Evolutionary conservation across 1,140 invertebrate genomes (phyloP), one percentile per base, ranked within the genome.

Genomic region (Chymomyza costata): DNA sequence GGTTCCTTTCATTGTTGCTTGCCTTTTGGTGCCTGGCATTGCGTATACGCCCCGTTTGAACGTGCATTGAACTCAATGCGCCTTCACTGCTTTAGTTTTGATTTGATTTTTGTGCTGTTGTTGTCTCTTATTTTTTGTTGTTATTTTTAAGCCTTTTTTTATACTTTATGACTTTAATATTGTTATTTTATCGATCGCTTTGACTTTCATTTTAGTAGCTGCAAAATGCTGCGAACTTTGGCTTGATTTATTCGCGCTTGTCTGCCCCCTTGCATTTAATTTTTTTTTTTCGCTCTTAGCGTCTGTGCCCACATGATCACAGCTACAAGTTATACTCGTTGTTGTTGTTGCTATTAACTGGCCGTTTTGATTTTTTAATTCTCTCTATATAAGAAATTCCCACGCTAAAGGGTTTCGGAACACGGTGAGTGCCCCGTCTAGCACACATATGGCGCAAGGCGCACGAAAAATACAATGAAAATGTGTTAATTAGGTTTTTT

Each of bases 11-110:
- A 25, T 25, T 25, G 3, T 25, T 25, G 34, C 34, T 32, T 40
- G 61, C 48, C 70, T 78, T 76, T 71, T 78, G 78, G 66, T 62
- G 51, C 46, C 69, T 71, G 73, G 21, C 21, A 80, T 78, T 80
- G 67, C 73, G 73, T 80, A 78, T 78, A 78, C 73, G 73, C 73
- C 73, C 73, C 73, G 52, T 78, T 78, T 43, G 44, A 56, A 60
- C 67, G 71, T 67, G 53, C 73, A 80, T 78, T 78, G 73, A 78
- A 78, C 73, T 65, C 31, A 11, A 3, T 37, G 41, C 31, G 61
- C 28, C n/a, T 35, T 51, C 5, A 10, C 34, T 80, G 73, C 67
- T 78, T 80, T 80, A 71, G 73, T 78, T 78, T 67, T 78, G 73
- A 78, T 74, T 60, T 65, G 68, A 40, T 68, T 49, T 62, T 57